Evolutionary conservation across 2,113 vertebrate species (phyloP).

Genomic region (Pteronura brasiliensis): DNA sequence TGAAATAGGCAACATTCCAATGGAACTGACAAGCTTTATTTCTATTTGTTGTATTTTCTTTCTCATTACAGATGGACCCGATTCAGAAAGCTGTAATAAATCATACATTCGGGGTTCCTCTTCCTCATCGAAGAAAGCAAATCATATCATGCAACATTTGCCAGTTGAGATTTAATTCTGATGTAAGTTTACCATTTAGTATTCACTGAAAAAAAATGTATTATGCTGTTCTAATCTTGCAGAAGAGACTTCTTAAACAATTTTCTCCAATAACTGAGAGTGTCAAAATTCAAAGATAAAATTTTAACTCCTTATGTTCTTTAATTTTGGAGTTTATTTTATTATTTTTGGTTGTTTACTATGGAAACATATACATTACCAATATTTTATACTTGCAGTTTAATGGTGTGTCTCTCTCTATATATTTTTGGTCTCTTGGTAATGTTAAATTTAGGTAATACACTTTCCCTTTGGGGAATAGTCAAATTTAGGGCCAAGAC

Average conservation of each 20-base stretch:
- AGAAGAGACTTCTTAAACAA: constrained; percentile 28
- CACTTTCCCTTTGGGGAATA: not conserved
- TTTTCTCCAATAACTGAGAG: constrained; percentile 12
- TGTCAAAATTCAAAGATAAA: constrained; percentile 4
- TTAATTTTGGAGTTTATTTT: not conserved
- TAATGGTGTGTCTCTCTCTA: not conserved
- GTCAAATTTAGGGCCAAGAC: not conserved
- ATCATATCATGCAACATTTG: constrained; percentile 95
- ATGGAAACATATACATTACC: not conserved
- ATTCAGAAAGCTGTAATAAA: constrained; percentile 98
- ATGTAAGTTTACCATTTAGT: constrained; percentile 90
- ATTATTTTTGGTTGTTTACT: not conserved
- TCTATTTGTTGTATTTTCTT: constrained; percentile 79
- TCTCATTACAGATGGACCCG: constrained; percentile 94
- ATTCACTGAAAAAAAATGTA: constrained; percentile 72
- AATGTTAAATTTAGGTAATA: not conserved
- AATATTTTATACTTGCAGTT: not conserved
- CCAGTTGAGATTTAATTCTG: constrained; percentile 98
- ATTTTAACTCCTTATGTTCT: constrained; percentile 26
- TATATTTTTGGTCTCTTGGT: not conserved
- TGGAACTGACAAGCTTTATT: constrained; percentile 84
- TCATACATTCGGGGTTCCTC: constrained; percentile 94
- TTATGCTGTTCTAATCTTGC: constrained; percentile 53
- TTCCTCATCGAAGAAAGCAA: constrained; percentile 92
- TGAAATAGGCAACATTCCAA: constrained; percentile 49